phyloP scores from a whole-genome alignment of 2,113 vertebrate genomes.

The Istiophorus platypterus region DNA sequence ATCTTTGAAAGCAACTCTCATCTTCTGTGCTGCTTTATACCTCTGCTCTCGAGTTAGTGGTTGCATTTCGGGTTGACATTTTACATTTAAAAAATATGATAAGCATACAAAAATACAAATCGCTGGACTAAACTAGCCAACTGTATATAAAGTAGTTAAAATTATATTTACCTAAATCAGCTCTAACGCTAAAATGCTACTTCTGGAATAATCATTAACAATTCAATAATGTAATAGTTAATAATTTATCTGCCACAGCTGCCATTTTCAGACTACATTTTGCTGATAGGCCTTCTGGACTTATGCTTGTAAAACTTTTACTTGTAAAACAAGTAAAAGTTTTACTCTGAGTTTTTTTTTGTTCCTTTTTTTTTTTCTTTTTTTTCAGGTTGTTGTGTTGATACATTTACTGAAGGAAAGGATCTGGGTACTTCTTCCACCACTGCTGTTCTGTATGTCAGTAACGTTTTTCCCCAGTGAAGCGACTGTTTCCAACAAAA shows the following conservation, averaged over 20 bases:
- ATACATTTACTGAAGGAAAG: neutral
- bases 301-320: neutral
- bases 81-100: neutral
- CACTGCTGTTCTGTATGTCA: no score
- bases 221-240: neutral
- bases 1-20: neutral
- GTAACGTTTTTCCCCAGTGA: neutral
- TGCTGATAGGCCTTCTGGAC: neutral
- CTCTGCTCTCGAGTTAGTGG: neutral
- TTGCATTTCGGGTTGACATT: neutral
- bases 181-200: neutral
- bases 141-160: neutral
- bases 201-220: neutral
- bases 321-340: no score
- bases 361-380: no score
- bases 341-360: no score
- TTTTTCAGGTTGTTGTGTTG: neutral
- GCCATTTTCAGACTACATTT: neutral
- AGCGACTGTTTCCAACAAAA: neutral
- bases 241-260: neutral
- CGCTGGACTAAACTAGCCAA: neutral
- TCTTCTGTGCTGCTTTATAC: neutral
- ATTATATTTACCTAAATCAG: neutral
- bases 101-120: neutral
- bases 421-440: neutral